phyloP scores from a whole-genome alignment of 64 coral and sea anemone genomes.

The Pachyseris speciosa region DNA sequence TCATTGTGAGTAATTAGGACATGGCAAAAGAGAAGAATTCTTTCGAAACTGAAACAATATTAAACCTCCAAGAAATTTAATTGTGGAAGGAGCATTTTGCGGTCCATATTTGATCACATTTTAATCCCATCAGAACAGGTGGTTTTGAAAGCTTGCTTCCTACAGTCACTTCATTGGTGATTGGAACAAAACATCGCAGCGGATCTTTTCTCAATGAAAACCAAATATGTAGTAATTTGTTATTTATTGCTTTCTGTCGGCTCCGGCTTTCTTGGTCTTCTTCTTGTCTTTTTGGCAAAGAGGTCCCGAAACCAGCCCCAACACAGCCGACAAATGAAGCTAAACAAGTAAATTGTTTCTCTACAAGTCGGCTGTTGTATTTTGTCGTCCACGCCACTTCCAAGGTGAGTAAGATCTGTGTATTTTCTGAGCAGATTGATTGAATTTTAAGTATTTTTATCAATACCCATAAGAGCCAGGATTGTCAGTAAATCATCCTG shows the following conservation, averaged over 20 bases:
- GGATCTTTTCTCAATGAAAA: background rate
- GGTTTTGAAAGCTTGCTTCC: background rate
- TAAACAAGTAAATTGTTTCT: background rate
- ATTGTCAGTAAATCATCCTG: background rate
- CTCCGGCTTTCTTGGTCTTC: background rate
- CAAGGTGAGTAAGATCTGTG: background rate
- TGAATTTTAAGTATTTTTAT: background rate
- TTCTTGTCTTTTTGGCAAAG: background rate
- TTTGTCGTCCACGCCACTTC: background rate
- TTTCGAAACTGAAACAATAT: background rate
- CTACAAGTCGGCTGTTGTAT: background rate
- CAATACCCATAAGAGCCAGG: background rate
- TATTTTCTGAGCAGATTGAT: background rate
- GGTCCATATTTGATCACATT: background rate
- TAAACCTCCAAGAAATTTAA: background rate
- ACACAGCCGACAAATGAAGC: background rate
- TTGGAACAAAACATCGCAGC: slow-evolving; percentile 3
- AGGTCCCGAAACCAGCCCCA: background rate
- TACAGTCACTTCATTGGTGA: background rate
- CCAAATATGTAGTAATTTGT: background rate
- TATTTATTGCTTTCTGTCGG: background rate
- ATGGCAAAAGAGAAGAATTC: no score
- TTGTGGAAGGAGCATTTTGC: background rate
- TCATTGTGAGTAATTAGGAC: no score
- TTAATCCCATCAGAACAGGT: background rate